A percentile compares a stretch with the other conserved stretches of the same genome.
phyloP scores from a whole-genome alignment of 2,888 invertebrate species.

The Cerastoderma edule region DNA sequence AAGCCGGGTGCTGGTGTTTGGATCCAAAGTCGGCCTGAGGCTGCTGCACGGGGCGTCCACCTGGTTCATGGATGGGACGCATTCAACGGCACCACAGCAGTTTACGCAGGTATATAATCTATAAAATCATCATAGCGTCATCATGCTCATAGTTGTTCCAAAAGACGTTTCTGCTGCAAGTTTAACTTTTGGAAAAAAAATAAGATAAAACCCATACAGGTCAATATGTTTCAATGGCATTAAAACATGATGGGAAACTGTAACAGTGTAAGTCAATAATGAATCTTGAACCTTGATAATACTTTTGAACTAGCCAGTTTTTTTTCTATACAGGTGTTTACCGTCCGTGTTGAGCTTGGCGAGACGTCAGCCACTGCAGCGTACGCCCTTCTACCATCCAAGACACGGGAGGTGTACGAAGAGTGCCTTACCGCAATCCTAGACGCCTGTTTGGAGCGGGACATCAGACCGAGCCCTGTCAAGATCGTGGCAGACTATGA shows the following conservation, averaged over 20 bases:
- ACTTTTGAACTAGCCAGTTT: neutral
- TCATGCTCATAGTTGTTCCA: neutral
- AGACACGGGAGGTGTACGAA: constrained; percentile 4
- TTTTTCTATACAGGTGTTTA: constrained; percentile 23
- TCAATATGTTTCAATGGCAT: too few species aligned
- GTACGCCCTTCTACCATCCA: constrained; percentile 23
- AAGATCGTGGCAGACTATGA: constrained; percentile 32
- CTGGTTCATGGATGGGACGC: too few species aligned
- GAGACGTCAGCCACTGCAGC: neutral
- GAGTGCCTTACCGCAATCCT: constrained; percentile 29
- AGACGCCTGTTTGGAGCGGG: constrained; percentile 17
- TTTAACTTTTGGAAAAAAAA: too few species aligned
- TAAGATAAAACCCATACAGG: too few species aligned
- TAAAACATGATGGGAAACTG: too few species aligned
- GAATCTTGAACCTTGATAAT: too few species aligned
- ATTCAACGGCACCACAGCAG: too few species aligned
- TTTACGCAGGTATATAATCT: neutral
- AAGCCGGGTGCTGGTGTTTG: constrained; percentile 19
- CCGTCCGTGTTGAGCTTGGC: constrained; percentile 17
- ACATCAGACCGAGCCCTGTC: constrained; percentile 13
- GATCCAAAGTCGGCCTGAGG: neutral
- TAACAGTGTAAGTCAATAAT: too few species aligned
- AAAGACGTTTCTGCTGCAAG: too few species aligned
- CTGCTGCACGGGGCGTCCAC: constrained; percentile 9
- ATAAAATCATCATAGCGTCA: neutral